Evolutionary conservation across 2,797 vertebrate species (phyloP).

Genomic region (Manis pentadactyla): DNA sequence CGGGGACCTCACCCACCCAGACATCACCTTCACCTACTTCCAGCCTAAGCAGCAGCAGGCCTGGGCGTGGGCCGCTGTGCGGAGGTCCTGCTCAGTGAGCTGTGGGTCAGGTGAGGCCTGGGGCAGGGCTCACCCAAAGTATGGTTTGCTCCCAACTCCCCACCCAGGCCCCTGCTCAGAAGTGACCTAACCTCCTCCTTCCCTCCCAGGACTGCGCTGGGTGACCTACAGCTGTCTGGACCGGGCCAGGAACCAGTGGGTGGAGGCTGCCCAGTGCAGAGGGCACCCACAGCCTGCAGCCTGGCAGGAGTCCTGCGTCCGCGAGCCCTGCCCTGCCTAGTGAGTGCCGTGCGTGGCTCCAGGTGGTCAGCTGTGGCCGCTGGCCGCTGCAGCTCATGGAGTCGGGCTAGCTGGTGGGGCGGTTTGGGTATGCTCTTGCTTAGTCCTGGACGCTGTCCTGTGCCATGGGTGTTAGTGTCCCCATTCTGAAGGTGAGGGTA

Average conservation of each 20-base stretch:
- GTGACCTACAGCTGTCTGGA: conserved; percentile 89
- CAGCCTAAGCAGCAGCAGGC: conserved; percentile 77
- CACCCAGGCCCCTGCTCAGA: background rate
- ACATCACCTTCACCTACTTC: conserved; percentile 94
- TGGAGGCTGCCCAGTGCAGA: conserved; percentile 88
- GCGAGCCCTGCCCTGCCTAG: conserved; percentile 91
- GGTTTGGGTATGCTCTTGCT: accelerated
- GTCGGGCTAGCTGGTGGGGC: background rate
- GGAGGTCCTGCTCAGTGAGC: conserved; percentile 91
- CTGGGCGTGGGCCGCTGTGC: conserved; percentile 87
- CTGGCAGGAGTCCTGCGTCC: conserved; percentile 86
- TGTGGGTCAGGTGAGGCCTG: conserved; percentile 93
- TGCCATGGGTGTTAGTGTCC: background rate
- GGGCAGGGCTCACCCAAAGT: accelerated
- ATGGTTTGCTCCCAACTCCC: accelerated
- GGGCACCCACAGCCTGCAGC: conserved; percentile 76
- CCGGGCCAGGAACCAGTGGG: conserved; percentile 77
- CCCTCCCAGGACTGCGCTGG: conserved; percentile 87
- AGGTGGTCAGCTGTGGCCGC: accelerated
- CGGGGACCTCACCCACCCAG: conserved; percentile 92
- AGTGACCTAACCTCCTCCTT: background rate
- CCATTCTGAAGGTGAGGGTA: accelerated
- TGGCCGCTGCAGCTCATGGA: background rate
- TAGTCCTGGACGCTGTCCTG: background rate
- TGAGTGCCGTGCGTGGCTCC: conserved; percentile 74